Base-by-base conservation (phyloP, 2,888 invertebrate genomes). In the Apocheima hispidaria region DNA sequence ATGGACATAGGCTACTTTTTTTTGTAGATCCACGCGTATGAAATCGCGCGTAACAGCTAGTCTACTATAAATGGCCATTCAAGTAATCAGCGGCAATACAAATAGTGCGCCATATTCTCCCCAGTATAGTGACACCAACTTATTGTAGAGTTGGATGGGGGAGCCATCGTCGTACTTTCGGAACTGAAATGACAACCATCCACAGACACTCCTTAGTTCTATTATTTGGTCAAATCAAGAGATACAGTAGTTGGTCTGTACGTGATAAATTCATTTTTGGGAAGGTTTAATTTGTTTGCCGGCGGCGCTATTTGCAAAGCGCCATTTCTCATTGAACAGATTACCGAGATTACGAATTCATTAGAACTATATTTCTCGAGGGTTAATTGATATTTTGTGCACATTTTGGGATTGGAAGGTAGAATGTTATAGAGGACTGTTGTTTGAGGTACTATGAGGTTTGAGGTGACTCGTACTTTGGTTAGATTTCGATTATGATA, bases 221-320 rank as follows among this genome's bases (percentile, higher is more conserved):
- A 12, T n/a, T 2, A 18, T 46, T 46, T 46, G 6, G 10, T 20
- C 46, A 46, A 6, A 5, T 18, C 12, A 6, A 6, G 12, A 46
- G 2, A 30, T 20, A 46, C 18, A 2, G 12, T 30, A 1, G 46
- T 20, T 1, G 26, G 9, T 16, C 6, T 74, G 70, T 72, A 79
- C 83, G 88, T 90, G 91, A 92, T 90, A 92, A 92, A 92, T 92
- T 91, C 87, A 91, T 92, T 92, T 92, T 92, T 91, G 92, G 91
- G 84, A 82, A 81, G 84, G 84, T 88, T 90, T 90, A 92, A 92
- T 92, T 91, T 89, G 90, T 90, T 90, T 88, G 84, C 85, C 81
- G 78, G 77, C 81, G 62, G 78, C 72, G 83, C 81, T 84, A 84
- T 87, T 88, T 80, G 81, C 81, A 86, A 88, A 87, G 87, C 81